phyloP scores from a whole-genome alignment of 2,888 invertebrate genomes.

The Aethes cnicana region DNA sequence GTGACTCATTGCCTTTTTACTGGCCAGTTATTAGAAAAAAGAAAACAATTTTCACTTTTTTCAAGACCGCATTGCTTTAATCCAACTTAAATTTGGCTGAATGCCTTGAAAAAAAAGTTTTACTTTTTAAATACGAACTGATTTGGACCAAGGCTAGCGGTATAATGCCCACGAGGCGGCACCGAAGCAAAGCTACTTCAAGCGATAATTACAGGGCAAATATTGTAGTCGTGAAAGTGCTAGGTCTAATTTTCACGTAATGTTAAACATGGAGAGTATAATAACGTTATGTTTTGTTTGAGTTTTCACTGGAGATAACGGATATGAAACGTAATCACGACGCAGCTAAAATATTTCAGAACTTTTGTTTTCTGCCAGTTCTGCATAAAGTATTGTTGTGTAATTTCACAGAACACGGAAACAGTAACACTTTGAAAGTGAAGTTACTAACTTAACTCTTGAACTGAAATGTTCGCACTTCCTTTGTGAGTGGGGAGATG shows the following conservation, averaged over 20 bases:
- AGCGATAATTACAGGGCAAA: slow-evolving; percentile 43
- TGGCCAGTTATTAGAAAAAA: no score
- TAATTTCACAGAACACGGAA: no score
- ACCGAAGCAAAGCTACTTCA: slow-evolving; percentile 7
- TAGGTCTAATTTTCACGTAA: slow-evolving; percentile 38
- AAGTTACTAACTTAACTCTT: no score
- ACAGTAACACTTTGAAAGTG: no score
- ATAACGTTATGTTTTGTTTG: slow-evolving; percentile 37
- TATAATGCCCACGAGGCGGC: slow-evolving; percentile 12
- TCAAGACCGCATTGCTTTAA: not conserved
- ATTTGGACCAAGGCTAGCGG: slow-evolving; percentile 7
- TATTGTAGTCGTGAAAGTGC: slow-evolving; percentile 43
- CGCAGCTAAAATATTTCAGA: not conserved
- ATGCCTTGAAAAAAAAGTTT: not conserved
- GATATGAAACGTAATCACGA: not conserved
- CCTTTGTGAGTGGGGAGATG: no score
- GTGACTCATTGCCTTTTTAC: no score
- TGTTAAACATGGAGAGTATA: slow-evolving; percentile 39
- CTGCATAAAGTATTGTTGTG: no score
- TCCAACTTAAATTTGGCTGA: not conserved
- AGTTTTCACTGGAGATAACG: slow-evolving; percentile 15
- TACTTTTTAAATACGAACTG: slow-evolving; percentile 7
- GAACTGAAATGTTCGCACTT: no score
- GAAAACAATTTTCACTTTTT: not conserved
- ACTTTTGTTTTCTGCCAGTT: no score